These are phyloP conservation scores for Papilio xuthus DNA, from an alignment of 1,140 invertebrate species.

Conservation along the genomic window DNA sequence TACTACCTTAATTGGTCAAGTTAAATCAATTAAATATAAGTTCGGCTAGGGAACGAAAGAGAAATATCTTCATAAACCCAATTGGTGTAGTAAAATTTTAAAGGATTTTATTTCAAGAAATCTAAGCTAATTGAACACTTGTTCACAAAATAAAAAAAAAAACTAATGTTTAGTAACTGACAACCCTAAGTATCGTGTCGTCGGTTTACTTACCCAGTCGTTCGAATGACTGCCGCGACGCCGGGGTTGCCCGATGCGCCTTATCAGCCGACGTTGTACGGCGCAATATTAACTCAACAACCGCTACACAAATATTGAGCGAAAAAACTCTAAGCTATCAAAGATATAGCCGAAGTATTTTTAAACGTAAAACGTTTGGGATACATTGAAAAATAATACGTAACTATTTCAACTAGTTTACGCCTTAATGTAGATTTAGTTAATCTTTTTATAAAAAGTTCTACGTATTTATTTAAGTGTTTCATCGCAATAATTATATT, in stretches of 20 bases:
- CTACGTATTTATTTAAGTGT: background rate
- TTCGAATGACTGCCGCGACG: background rate
- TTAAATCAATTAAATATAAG: too few species aligned
- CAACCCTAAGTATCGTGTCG: background rate
- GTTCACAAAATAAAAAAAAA: background rate
- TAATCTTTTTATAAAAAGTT: too few species aligned
- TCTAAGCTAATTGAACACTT: too few species aligned
- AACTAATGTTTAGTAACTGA: background rate
- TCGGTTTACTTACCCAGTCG: background rate
- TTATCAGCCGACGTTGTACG: constrained; percentile 15
- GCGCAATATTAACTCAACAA: background rate
- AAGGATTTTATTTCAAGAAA: too few species aligned
- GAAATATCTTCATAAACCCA: too few species aligned
- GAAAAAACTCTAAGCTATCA: background rate
- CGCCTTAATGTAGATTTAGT: too few species aligned
- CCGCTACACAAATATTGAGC: constrained; percentile 19
- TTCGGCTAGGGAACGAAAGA: too few species aligned
- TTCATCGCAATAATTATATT: too few species aligned
- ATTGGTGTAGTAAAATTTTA: too few species aligned
- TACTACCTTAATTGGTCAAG: too few species aligned
- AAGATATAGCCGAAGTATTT: background rate
- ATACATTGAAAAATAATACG: too few species aligned
- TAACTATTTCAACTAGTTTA: too few species aligned
- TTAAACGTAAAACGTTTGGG: background rate
- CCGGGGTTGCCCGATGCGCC: constrained; percentile 18